Base-by-base conservation (phyloP, 2,113 vertebrate species). In the Phaethon lepturus region DNA sequence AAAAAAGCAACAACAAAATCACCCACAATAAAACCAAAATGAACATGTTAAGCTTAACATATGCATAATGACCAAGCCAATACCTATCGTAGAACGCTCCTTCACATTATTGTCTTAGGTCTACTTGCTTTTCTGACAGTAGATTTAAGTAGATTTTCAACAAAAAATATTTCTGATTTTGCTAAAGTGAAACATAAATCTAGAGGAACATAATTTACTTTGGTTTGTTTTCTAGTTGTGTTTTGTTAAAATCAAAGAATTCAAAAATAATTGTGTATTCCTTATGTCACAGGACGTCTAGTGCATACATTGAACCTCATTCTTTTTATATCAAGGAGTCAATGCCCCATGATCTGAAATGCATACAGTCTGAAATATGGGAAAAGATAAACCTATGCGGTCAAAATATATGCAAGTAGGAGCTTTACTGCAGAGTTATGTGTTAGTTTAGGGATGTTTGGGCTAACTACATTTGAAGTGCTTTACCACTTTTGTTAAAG, bases 1-100 rank as follows among this genome's bases (percentile, higher is more conserved):
- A 44, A 79, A 31, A 5, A 69, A 68, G 4, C 0, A 2, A 16
- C 3, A 17, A 79, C 17, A 55, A 52, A 2, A 0, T 0, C 1
- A 4, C 8, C 28, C 33, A 6, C 17, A 20, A 28, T 49, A 45
- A 63, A 80, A 29, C 4, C 3, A 45, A 68, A 84, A 72, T 28
- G 26, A 75, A 71, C 18, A 56, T 9, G 6, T 2, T 71, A 60
- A 49, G 5, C 4, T 25, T 25, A 75, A 40, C 1, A 6, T 17
- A 23, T 13, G 3, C 7, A 11, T 42, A 55, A 49, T 25, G 16
- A 45, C 4, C 13, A 72, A 91, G 3, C 0, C 7, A 75, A 53
- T 66, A n/a, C 2, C 10, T 35, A 2, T 22, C 35, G 56, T 86
- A 44, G 12, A 67, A 26, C 10, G 35, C 2, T 8, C 9, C 62